A percentile compares a stretch with the other conserved stretches of the same genome.
Evolutionary conservation across 2,113 vertebrate genomes (phyloP).

Genomic region (Saimiri boliviensis): DNA sequence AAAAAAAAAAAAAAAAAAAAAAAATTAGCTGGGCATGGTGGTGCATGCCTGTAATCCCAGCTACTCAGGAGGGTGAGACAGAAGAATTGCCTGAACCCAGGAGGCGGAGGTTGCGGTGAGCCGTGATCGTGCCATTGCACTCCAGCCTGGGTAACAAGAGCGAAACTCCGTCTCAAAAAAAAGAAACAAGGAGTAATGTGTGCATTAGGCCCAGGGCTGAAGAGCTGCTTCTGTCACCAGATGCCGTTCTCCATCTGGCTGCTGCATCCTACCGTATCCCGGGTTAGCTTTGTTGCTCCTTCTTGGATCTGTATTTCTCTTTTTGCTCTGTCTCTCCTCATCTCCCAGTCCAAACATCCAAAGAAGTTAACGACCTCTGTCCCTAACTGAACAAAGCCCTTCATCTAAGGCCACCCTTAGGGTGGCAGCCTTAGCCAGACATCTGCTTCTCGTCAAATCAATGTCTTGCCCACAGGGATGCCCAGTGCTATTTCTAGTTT

Average conservation of each 20-base stretch:
- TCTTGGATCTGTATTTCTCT: background rate
- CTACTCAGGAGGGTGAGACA: too few relatives aligned
- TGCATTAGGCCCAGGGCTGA: background rate
- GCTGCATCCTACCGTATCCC: background rate
- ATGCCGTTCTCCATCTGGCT: background rate
- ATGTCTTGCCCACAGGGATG: background rate
- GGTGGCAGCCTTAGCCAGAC: background rate
- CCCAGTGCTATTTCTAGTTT: background rate
- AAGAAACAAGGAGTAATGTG: background rate
- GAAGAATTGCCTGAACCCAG: too few relatives aligned
- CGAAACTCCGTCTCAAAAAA: too few relatives aligned
- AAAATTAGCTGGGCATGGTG: too few relatives aligned
- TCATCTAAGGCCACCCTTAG: background rate
- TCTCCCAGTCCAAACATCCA: background rate
- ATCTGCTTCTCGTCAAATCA: background rate
- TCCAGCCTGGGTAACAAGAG: too few relatives aligned
- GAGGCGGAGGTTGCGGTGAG: too few relatives aligned
- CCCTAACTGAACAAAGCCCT: background rate
- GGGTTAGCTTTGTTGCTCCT: background rate
- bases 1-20: too few relatives aligned
- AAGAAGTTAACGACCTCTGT: background rate
- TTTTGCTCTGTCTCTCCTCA: background rate
- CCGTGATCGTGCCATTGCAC: too few relatives aligned
- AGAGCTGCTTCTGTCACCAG: background rate
- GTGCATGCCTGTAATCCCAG: too few relatives aligned